Evolutionary conservation across 2,888 invertebrate species (phyloP), one percentile per base, ranked within the genome.

Genomic region (Campaea margaritaria): DNA sequence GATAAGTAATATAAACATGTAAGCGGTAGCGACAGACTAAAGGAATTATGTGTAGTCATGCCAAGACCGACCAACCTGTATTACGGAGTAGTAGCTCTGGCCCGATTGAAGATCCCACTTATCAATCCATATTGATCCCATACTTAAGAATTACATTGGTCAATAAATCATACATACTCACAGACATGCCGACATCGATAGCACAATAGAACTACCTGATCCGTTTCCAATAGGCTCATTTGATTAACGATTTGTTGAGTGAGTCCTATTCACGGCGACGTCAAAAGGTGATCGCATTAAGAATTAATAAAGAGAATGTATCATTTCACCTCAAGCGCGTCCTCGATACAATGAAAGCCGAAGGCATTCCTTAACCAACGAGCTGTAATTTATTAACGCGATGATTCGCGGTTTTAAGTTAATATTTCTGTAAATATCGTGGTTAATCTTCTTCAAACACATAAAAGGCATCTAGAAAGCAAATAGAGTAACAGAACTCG

Each of bases 161-260:
- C 85, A 79, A 91, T 91, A 85, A 91, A 92, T 91, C 91, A 91
- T 80, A 72, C 58, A 67, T 67, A 46, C 44, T 45, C 74, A 75
- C 86, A 88, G 84, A 82, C 78, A 73, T 69, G 86, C 89, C 91
- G 90, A 79, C 86, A 78, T 78, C 75, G 72, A 72, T 77, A 79
- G 78, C 78, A 91, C 90, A 92, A 92, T 86, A 72, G 77, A 79
- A 91, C 91, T 91, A 92, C 91, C 91, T 89, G 87, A 89, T 90
- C 85, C 81, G 76, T 80, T 85, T 82, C 87, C 86, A 89, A 90
- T 89, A 88, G 64, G 39, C 56, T 82, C 75, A 72, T 81, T 88
- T 91, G 91, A 92, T 92, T 92, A 92, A 92, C 91, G 91, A 92
- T 80, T 80, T 83, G 87, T 90, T 91, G 91, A 91, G 91, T 89